Percentiles rank a stretch among this genome's conserved stretches.
Conservation (phyloP, 2,797 vertebrate species). For the Danio aesculapii region DNA sequence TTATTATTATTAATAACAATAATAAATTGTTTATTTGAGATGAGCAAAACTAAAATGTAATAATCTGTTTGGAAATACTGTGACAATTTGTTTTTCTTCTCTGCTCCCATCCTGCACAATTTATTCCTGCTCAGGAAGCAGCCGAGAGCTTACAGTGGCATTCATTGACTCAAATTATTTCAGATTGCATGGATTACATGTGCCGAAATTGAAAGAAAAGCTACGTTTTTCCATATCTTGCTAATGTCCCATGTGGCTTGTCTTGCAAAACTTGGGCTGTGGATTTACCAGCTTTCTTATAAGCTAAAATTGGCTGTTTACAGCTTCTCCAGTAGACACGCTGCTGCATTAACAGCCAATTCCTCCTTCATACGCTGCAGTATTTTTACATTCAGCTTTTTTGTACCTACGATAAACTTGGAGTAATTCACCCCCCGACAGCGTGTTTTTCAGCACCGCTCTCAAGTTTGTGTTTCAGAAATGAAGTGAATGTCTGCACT, state of each 20-base stretch:
- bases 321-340: background rate
- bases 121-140: conserved; percentile 74
- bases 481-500: conserved; percentile 2
- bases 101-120: conserved; percentile 57
- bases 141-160: conserved; percentile 67
- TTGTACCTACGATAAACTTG: background rate
- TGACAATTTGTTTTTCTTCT: conserved; percentile 60
- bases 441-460: background rate
- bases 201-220: conserved; percentile 59
- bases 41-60: background rate
- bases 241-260: conserved; percentile 41
- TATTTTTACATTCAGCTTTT: background rate
- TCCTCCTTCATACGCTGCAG: background rate
- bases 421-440: background rate
- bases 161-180: conserved; percentile 76
- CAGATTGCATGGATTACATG: conserved; percentile 72
- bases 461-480: background rate
- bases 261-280: conserved; percentile 28
- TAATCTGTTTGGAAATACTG: conserved; percentile 65
- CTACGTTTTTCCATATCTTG: background rate
- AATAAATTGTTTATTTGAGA: too few relatives aligned
- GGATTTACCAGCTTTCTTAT: conserved; percentile 9
- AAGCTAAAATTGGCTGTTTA: conserved; percentile 15
- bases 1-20: too few relatives aligned
- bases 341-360: background rate